These are phyloP conservation scores for Plusia festucae DNA, from an alignment of 2,888 invertebrate species.

Conservation along the genomic window DNA sequence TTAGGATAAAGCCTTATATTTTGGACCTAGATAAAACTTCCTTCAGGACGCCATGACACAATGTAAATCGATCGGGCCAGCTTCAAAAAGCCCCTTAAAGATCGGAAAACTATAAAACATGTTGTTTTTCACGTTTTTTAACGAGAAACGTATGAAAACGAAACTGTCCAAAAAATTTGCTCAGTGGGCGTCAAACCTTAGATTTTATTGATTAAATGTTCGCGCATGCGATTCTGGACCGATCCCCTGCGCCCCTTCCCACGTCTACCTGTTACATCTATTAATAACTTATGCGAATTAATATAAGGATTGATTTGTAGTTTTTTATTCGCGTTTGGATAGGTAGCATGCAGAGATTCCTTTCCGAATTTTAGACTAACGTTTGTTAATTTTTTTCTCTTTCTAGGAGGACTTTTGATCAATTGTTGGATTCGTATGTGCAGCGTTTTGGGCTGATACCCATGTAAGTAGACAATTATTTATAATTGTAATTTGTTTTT, in stretches of 20 bases:
- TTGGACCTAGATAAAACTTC: not conserved
- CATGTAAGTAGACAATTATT: not conserved
- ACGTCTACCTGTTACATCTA: not conserved
- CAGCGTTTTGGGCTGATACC: not conserved
- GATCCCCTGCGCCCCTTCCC: not conserved
- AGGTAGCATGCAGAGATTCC: not conserved
- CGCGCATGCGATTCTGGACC: not conserved
- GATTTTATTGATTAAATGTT: not conserved
- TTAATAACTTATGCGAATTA: not conserved
- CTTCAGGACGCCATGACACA: not conserved
- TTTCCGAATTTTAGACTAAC: not conserved
- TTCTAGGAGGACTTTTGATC: not conserved
- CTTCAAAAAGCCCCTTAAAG: not conserved
- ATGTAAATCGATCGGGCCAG: not conserved
- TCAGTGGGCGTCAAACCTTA: not conserved
- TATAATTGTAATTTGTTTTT: not conserved
- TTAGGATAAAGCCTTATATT: slow-evolving; percentile 4
- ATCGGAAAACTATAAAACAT: not conserved
- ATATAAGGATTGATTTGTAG: not conserved
- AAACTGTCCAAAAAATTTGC: not conserved
- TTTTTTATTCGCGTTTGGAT: not conserved
- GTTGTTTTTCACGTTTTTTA: not conserved
- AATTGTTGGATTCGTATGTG: not conserved
- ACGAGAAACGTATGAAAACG: not conserved
- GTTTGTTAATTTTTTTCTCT: not conserved